These are phyloP conservation scores for Halictus quadricinctus DNA, from an alignment of 2,888 invertebrate genomes.

Conservation along the genomic window DNA sequence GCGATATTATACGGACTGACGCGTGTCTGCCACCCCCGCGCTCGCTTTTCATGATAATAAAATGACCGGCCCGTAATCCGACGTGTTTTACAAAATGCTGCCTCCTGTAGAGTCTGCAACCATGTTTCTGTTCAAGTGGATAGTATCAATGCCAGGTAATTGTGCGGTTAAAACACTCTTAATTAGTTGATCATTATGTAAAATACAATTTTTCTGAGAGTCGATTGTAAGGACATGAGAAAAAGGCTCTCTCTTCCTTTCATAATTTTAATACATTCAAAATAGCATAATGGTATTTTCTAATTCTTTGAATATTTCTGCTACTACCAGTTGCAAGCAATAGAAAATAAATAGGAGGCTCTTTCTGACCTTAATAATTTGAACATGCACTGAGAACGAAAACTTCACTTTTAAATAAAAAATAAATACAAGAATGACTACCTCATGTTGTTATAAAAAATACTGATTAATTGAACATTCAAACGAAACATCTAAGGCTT, in stretches of 20 bases:
- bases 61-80: constrained; percentile 57
- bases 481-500: no score
- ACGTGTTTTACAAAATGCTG: constrained; percentile 39
- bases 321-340: no score
- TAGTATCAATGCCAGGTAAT: not conserved
- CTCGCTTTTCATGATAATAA: constrained; percentile 42
- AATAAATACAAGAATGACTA: no score
- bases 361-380: no score
- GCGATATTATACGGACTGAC: constrained; percentile 59
- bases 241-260: not conserved
- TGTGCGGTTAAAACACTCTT: not conserved
- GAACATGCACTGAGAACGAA: no score
- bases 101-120: not conserved
- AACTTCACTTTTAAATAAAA: no score
- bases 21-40: constrained; percentile 37
- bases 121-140: not conserved
- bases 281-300: not conserved
- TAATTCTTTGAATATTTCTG: no score
- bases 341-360: no score
- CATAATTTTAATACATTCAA: not conserved
- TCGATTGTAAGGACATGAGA: no score
- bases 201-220: no score
- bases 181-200: not conserved
- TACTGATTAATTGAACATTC: no score
- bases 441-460: no score